These are phyloP conservation scores for Halesus radiatus DNA, from an alignment of 1,140 invertebrate species.

Conservation along the genomic window DNA sequence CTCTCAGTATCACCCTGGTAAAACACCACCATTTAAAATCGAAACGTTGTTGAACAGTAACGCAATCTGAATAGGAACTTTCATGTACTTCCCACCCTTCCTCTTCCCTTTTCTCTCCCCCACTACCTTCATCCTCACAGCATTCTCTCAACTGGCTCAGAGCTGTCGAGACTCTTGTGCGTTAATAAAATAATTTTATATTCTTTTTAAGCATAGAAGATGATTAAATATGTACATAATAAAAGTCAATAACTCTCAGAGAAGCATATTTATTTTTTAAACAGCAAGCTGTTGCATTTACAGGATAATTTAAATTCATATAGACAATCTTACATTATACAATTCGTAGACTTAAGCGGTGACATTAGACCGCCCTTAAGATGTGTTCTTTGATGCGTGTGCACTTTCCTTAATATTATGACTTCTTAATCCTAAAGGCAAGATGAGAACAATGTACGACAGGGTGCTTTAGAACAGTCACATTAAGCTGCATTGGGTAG, in stretches of 20 bases:
- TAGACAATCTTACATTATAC: constrained; percentile 43
- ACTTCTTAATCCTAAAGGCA: constrained; percentile 41
- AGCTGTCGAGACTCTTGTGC: no score
- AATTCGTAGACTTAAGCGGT: constrained; percentile 11
- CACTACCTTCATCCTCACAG: no score
- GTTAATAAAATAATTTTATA: no score
- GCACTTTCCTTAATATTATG: constrained; percentile 27
- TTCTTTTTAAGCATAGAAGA: no score
- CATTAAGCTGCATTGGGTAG: constrained; percentile 18
- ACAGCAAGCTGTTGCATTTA: constrained; percentile 50
- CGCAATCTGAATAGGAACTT: no score
- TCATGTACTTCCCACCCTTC: no score
- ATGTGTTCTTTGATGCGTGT: constrained; percentile 16
- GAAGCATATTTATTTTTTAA: constrained; percentile 49
- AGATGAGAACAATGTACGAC: constrained; percentile 11
- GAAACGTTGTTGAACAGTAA: no score
- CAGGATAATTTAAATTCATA: constrained; percentile 38
- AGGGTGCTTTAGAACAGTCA: neutral
- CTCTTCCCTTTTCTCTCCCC: no score
- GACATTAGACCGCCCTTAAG: neutral
- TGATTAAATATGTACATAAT: no score
- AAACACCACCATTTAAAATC: no score
- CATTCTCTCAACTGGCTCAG: no score
- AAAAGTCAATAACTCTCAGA: constrained; percentile 3
- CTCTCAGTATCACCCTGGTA: no score